Evolutionary conservation across 53 echinoderm and acorn worm species (phyloP).

Genomic region (Glandiceps talaboti): DNA sequence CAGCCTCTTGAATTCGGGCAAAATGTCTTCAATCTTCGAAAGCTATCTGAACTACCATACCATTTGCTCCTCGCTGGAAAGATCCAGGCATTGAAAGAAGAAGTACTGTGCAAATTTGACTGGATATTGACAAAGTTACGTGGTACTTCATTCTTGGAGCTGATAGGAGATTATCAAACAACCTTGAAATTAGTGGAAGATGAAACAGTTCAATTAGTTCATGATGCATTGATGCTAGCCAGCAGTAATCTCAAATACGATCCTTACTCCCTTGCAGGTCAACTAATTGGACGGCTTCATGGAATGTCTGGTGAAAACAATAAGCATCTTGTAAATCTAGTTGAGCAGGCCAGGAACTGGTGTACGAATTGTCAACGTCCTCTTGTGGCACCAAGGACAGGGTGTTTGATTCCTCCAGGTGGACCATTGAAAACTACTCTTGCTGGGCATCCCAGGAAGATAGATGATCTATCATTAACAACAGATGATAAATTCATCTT

Average conservation of each 20-base stretch:
- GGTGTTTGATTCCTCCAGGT: slow-evolving; percentile 71
- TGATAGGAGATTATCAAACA: slow-evolving; percentile 42
- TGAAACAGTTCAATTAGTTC: slow-evolving; percentile 31
- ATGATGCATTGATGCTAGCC: slow-evolving; percentile 51
- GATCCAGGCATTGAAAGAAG: slow-evolving; percentile 25
- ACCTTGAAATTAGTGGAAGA: background rate
- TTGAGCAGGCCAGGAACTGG: slow-evolving; percentile 48
- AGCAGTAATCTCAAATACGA: slow-evolving; percentile 72
- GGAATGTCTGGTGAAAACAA: slow-evolving; percentile 30
- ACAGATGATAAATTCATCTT: slow-evolving; percentile 26
- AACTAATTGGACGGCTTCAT: slow-evolving; percentile 53
- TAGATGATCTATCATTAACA: slow-evolving; percentile 43
- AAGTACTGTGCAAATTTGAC: slow-evolving; percentile 59
- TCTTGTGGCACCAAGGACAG: slow-evolving; percentile 45
- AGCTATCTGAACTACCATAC: slow-evolving; percentile 60
- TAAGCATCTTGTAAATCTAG: slow-evolving; percentile 19
- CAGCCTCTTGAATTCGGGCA: slow-evolving; percentile 69
- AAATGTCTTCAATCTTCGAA: slow-evolving; percentile 55
- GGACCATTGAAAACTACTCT: slow-evolving; percentile 67
- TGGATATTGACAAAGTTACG: slow-evolving; percentile 71
- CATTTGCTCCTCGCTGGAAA: slow-evolving; percentile 31
- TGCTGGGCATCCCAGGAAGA: slow-evolving; percentile 60
- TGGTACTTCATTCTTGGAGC: slow-evolving; percentile 47
- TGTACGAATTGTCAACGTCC: slow-evolving; percentile 21
- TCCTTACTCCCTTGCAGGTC: slow-evolving; percentile 60